phyloP scores from a whole-genome alignment of 2,888 invertebrate genomes.

The Synergus gifuensis region DNA sequence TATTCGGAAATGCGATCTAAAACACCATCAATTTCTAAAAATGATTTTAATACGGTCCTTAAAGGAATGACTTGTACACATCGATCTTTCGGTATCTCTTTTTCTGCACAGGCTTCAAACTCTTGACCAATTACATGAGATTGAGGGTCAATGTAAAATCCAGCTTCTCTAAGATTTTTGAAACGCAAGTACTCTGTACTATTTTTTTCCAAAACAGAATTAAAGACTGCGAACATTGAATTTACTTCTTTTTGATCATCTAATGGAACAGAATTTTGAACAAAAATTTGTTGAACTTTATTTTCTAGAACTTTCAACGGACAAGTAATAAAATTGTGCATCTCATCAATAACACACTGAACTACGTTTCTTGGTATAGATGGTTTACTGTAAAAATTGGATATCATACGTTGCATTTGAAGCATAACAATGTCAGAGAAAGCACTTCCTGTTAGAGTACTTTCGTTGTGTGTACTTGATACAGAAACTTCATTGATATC shows the following conservation, averaged over 20 bases:
- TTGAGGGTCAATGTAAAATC: background rate
- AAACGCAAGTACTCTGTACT: slow-evolving; percentile 1
- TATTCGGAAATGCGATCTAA: slow-evolving; percentile 8
- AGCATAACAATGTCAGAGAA: background rate
- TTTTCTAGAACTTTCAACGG: background rate
- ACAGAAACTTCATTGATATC: background rate
- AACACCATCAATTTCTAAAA: background rate
- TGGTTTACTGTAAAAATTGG: background rate
- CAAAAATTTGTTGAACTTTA: slow-evolving; percentile 14
- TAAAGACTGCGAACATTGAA: background rate
- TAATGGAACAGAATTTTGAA: background rate
- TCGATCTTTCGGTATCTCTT: background rate
- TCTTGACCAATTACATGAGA: background rate
- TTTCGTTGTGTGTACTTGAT: background rate
- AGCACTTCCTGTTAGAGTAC: background rate
- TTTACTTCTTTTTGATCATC: background rate
- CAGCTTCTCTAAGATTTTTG: slow-evolving; percentile 5
- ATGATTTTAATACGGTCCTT: background rate
- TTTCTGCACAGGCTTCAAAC: background rate
- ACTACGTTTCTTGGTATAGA: no score
- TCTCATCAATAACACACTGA: background rate
- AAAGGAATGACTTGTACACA: background rate
- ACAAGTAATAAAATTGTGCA: background rate
- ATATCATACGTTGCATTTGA: background rate
- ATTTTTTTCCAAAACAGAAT: background rate